Evolutionary conservation across 2,113 vertebrate species (phyloP).

Genomic region (Perca fluviatilis): DNA sequence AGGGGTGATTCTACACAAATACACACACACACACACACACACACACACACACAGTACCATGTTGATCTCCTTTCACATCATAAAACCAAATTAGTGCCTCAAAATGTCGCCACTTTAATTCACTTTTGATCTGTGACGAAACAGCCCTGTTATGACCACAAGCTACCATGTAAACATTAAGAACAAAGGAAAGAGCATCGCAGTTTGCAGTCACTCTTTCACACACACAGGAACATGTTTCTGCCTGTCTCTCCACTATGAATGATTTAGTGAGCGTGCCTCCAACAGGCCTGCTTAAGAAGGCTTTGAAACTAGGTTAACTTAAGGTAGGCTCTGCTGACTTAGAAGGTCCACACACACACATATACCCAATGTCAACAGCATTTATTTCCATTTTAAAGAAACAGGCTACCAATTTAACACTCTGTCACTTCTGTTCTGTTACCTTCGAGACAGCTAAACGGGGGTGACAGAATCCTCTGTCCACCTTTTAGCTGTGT

Average conservation of each 20-base stretch:
- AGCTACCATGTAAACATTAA: slow-evolving; percentile 42
- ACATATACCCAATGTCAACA: slow-evolving; percentile 29
- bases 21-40: neutral
- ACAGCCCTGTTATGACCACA: slow-evolving; percentile 8
- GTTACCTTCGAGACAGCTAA: neutral
- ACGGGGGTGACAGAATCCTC: neutral
- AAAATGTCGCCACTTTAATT: slow-evolving; percentile 20
- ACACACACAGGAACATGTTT: slow-evolving; percentile 60
- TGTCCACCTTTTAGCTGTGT: slow-evolving; percentile 11
- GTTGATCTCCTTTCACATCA: slow-evolving; percentile 35
- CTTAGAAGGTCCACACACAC: slow-evolving; percentile 46
- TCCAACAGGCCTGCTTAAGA: slow-evolving; percentile 63
- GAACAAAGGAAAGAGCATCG: slow-evolving; percentile 32
- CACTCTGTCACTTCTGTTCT: slow-evolving; percentile 15
- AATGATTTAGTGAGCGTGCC: slow-evolving; percentile 80
- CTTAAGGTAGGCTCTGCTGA: slow-evolving; percentile 67
- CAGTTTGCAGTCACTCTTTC: slow-evolving; percentile 31
- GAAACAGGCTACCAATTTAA: slow-evolving; percentile 38
- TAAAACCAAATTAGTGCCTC: slow-evolving; percentile 39
- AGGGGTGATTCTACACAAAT: neutral
- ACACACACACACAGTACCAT: slow-evolving; percentile 1
- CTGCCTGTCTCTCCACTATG: slow-evolving; percentile 70
- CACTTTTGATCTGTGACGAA: slow-evolving; percentile 22
- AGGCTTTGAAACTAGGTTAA: slow-evolving; percentile 75
- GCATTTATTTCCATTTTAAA: slow-evolving; percentile 51